Evolutionary conservation across 2,113 vertebrate species (phyloP), one percentile per base, ranked within the genome.

Genomic region (Ageneiosus marmoratus): DNA sequence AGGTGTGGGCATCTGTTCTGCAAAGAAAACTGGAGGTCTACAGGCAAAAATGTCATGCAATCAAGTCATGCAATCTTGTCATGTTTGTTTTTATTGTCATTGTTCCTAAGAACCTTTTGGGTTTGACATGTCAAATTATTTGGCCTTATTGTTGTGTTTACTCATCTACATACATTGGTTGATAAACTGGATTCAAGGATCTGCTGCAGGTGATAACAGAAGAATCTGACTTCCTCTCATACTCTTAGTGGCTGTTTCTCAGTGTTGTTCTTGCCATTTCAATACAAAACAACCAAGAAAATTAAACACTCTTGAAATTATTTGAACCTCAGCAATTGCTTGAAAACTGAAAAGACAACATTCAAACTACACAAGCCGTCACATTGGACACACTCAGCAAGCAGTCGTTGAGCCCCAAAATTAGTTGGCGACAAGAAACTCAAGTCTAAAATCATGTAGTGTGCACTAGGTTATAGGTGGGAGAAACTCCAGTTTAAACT

Each of bases 401-500:
- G 56, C 2, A 32, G 34, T 69, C 10, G 3, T 37, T 1, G 37
- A 44, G 34, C 34, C 20, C 2, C 67, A 72, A n/a, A 46, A 72
- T n/a, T 11, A 41, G 34, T 44, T n/a, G 15, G 15, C 6, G 4
- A 32, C 32, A 10, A 37, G 34, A 20, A 69, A 20, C 44, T n/a
- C 9, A 0, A 9, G 9, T 44, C 37, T 70, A 44, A 44, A 70
- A 70, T 44, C 65, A 10, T 34, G 29, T 34, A 65, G 16, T 37
- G 16, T 20, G 62, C 20, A 4, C 12, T 29, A 48, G 12, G 18
- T 3, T 34, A 53, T 22, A 29, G 69, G 60, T 51, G 24, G 51
- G 51, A 80, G 77, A 80, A 80, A 80, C 22, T 51, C 29, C 37
- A 51, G 74, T 55, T 84, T 79, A 79, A 84, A 76, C 74, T 72